Percentiles rank a stretch among this genome's conserved stretches.
Conservation (phyloP, 2,797 vertebrate species). For the Artibeus jamaicensis region DNA sequence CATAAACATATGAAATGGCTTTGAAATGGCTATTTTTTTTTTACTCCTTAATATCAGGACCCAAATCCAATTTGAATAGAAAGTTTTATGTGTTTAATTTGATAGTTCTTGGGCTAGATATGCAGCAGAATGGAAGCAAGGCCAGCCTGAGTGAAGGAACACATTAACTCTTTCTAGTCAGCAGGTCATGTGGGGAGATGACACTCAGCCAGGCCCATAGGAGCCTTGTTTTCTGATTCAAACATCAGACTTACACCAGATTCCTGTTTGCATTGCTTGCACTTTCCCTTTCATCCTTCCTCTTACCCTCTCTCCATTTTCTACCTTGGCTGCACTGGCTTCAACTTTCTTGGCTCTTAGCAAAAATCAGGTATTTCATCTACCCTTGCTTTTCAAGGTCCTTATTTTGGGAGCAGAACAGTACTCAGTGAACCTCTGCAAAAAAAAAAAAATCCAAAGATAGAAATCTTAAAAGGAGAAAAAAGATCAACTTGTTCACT, state of each 20-base stretch:
- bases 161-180: constrained; percentile 29
- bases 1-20: constrained; percentile 16
- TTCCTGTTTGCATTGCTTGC: background rate
- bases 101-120: background rate
- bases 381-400: constrained; percentile 1
- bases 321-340: background rate
- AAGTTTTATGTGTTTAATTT: background rate
- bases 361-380: constrained; percentile 42
- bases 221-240: background rate
- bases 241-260: background rate
- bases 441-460: background rate
- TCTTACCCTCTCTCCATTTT: constrained; percentile 31
- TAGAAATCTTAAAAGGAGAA: constrained; percentile 44
- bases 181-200: background rate
- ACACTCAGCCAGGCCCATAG: background rate
- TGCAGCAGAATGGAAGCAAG: background rate
- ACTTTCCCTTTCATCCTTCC: constrained; percentile 51
- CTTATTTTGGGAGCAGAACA: background rate
- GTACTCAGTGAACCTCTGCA: background rate
- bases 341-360: background rate
- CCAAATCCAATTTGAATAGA: constrained; percentile 25
- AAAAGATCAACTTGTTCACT: background rate
- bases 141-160: background rate
- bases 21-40: background rate
- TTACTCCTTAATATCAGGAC: background rate